Base-by-base conservation (phyloP, 1,140 invertebrate species). In the Drosophila pallidifrons region DNA sequence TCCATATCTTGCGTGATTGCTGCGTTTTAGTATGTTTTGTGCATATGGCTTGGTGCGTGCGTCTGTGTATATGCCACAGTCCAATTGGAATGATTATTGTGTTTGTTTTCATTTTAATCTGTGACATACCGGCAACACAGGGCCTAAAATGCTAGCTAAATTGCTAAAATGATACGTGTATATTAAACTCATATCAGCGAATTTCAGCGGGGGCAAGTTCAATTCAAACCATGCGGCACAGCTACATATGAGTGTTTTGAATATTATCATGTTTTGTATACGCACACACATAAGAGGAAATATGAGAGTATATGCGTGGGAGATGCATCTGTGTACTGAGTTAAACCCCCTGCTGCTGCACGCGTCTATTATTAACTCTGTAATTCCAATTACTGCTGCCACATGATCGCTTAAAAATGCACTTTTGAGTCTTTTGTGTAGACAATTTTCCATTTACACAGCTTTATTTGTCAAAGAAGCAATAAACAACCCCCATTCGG, bases 31-130 rank as follows among this genome's bases (percentile, higher is more conserved):
- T 45, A 66, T 55, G 25, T 63, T 63, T 54, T 59, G 15, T 57
- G 11, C 35, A 43, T 54, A 16, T 75, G 20, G 20, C 20, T 25
- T 25, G 20, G 63, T 16, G 15, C 35, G 51, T 15, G 8, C 20
- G 58, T 25, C 20, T 25, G 20, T 45, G 10, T 5, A 11, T 54
- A 7, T 78, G 65, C 58, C 55, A 72, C 81, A 64, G 76, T 75
- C 61, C 74, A 83, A 80, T 83, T 83, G 83, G 54, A 69, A 65
- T 52, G 66, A 45, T 69, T 61, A 73, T 52, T 49, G 45, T 71
- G 58, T 80, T 87, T 82, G 76, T 74, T 87, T 82, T 80, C 11
- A 41, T 82, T 83, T 69, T 74, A 72, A 71, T 75, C 58, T 61
- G 58, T 65, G 30, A n/a, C 15, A 41, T 38, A 10, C 35, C 7